These are phyloP conservation scores for Lasioglossum malachurum DNA, from an alignment of 2,888 invertebrate species.

Conservation along the genomic window DNA sequence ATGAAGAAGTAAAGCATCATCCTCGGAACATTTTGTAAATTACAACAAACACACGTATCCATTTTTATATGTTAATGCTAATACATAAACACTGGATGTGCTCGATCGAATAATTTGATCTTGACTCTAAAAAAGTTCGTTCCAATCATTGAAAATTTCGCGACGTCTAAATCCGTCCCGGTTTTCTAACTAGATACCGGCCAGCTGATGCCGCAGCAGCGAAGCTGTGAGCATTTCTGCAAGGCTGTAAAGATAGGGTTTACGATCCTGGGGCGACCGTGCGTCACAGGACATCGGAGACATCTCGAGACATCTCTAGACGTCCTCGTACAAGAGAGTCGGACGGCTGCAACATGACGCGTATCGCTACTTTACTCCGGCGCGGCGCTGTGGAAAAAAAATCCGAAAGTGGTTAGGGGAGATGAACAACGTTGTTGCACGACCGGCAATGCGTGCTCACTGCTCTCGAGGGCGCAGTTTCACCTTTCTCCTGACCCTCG, in stretches of 20 bases:
- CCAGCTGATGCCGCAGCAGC: conserved; percentile 44
- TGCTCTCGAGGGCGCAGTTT: conserved; percentile 51
- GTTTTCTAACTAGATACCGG: background rate
- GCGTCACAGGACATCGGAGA: conserved; percentile 47
- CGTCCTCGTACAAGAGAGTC: conserved; percentile 21
- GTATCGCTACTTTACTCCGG: conserved; percentile 17
- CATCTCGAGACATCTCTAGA: background rate
- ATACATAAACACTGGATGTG: background rate
- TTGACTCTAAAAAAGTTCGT: no score
- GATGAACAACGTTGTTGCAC: conserved; percentile 21
- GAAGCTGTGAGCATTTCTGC: conserved; percentile 39
- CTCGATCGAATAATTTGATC: background rate
- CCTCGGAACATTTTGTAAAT: background rate
- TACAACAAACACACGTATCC: no score
- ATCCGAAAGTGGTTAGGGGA: conserved; percentile 32
- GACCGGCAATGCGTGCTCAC: conserved; percentile 40
- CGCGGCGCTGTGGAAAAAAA: conserved; percentile 7
- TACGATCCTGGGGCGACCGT: conserved; percentile 61
- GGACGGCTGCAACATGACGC: conserved; percentile 18
- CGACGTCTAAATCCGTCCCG: background rate
- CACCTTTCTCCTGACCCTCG: conserved; percentile 29
- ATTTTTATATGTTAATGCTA: background rate
- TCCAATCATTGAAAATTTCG: background rate
- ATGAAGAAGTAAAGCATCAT: background rate
- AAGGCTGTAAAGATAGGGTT: conserved; percentile 74